Percentiles rank a stretch among this genome's conserved stretches.
These are phyloP conservation scores for Onychostruthus taczanowskii DNA, from an alignment of 2,113 vertebrate genomes.

Conservation along the genomic window DNA sequence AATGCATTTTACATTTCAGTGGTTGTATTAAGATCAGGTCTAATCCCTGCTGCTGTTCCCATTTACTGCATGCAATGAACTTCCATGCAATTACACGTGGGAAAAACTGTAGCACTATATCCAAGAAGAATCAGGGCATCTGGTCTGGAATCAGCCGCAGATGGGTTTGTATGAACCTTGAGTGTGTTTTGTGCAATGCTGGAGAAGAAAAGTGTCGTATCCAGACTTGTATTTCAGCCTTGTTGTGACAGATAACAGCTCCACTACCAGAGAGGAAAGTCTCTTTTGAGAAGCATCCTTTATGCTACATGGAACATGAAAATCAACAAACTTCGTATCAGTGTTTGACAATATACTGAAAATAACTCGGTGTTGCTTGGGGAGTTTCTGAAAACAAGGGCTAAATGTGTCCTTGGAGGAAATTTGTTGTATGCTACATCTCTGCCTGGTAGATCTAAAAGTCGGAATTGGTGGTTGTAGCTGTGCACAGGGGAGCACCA, in stretches of 20 bases:
- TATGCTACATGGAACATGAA: not conserved
- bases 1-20: not conserved
- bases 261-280: not conserved
- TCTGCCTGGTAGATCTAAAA: not conserved
- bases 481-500: not conserved
- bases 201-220: not conserved
- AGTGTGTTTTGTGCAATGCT: not conserved
- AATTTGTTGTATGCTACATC: not conserved
- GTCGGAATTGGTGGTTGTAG: not conserved
- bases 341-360: not conserved
- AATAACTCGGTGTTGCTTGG: not conserved
- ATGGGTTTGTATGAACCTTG: not conserved
- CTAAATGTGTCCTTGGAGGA: not conserved
- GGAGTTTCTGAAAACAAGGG: not conserved
- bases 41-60: not conserved
- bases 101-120: not conserved
- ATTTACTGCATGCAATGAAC: not conserved
- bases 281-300: not conserved
- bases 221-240: not conserved
- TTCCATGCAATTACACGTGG: not conserved
- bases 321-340: not conserved
- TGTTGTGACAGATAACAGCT: slow-evolving; percentile 30
- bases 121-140: not conserved
- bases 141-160: slow-evolving; percentile 21
- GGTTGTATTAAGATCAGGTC: not conserved